A percentile compares a stretch with the other conserved stretches of the same genome.
phyloP scores from a whole-genome alignment of 2,797 vertebrate species.

The Oreonectes daqikongensis region DNA sequence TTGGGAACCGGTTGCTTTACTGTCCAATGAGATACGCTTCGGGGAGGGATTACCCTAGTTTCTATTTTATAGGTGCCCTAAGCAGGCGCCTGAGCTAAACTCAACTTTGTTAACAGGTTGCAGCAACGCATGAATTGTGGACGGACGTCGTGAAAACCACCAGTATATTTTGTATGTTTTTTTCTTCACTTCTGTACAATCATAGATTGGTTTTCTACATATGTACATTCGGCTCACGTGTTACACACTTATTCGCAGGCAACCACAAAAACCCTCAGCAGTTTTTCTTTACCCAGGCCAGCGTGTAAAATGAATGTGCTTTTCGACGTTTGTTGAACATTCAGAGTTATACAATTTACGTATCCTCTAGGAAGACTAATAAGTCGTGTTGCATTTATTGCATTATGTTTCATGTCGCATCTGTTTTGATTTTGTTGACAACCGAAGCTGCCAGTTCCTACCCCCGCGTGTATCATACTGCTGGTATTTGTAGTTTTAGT shows the following conservation, averaged over 20 bases:
- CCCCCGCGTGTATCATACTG: neutral
- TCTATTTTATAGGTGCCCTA: constrained; percentile 24
- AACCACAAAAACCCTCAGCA: neutral
- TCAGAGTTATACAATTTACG: neutral
- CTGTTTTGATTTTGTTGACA: neutral
- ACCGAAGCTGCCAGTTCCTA: neutral
- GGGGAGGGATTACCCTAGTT: constrained; percentile 45
- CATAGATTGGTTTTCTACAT: neutral
- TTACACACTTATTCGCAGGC: constrained; percentile 41
- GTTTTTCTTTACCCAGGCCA: neutral
- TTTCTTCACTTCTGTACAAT: neutral
- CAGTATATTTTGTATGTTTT: neutral
- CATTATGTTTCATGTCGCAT: neutral
- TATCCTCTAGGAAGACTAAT: neutral
- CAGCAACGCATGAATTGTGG: neutral
- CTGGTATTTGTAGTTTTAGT: constrained; percentile 54
- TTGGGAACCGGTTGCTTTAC: no score
- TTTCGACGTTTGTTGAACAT: neutral
- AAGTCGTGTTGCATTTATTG: neutral
- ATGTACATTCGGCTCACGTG: neutral
- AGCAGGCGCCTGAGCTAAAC: constrained; percentile 45
- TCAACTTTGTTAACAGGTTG: neutral
- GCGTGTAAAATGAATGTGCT: neutral
- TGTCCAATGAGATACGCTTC: constrained; percentile 38
- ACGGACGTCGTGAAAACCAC: neutral